phyloP scores from a whole-genome alignment of 2,888 invertebrate species.

The Brenthis hecate region DNA sequence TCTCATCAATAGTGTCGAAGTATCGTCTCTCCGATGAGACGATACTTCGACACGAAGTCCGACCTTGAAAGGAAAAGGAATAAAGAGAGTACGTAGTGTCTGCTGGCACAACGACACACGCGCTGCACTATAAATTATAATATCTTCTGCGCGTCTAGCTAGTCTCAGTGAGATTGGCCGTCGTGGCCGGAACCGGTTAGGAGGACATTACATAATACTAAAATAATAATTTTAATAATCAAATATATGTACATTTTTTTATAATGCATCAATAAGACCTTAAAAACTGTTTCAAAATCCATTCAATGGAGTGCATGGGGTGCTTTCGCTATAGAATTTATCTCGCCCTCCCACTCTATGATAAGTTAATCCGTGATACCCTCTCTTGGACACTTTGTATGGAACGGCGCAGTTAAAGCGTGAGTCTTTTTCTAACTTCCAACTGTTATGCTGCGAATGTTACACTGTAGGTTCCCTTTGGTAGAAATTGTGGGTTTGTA shows the following conservation, averaged over 20 bases:
- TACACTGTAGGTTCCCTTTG: neutral
- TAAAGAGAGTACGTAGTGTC: too few relatives aligned
- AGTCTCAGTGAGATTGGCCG: too few relatives aligned
- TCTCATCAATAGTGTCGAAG: too few relatives aligned
- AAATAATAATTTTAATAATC: neutral
- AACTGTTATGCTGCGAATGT: slow-evolving; percentile 1
- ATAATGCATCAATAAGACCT: neutral
- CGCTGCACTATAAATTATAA: too few relatives aligned
- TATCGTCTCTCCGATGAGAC: too few relatives aligned
- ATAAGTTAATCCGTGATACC: slow-evolving; percentile 30
- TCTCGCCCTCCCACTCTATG: slow-evolving; percentile 26
- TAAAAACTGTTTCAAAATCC: slow-evolving; percentile 17
- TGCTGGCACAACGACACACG: too few relatives aligned
- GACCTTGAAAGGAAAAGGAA: too few relatives aligned
- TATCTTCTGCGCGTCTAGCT: too few relatives aligned
- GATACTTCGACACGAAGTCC: too few relatives aligned
- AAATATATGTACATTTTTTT: slow-evolving; percentile 2
- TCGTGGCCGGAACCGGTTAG: too few relatives aligned
- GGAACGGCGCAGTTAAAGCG: slow-evolving; percentile 1
- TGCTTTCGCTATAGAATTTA: slow-evolving; percentile 22
- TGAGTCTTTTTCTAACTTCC: slow-evolving; percentile 1
- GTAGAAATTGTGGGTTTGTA: neutral
- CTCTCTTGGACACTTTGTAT: slow-evolving; percentile 18
- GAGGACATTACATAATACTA: neutral
- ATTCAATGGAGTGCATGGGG: slow-evolving; percentile 19